Evolutionary conservation across 2,797 vertebrate genomes (phyloP).

Genomic region (Macropus fuliginosus): DNA sequence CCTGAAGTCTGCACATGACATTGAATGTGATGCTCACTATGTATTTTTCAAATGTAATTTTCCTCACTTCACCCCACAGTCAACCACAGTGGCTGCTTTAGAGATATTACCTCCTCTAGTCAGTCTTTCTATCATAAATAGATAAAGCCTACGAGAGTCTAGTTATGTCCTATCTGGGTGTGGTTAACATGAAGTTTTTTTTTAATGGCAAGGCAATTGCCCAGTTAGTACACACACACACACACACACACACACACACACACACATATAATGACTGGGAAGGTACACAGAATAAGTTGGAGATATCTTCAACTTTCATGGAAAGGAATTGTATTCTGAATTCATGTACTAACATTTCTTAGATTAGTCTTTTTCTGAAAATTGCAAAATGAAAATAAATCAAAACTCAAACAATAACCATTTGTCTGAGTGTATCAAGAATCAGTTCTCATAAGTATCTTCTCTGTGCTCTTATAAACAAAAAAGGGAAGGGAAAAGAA

Average conservation of each 20-base stretch:
- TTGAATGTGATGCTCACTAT: background rate
- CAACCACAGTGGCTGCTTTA: background rate
- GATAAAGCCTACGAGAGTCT: background rate
- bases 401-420: background rate
- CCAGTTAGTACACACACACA: no score
- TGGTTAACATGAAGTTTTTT: background rate
- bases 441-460: background rate
- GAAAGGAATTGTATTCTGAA: constrained; percentile 20
- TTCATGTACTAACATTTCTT: background rate
- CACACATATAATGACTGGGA: background rate
- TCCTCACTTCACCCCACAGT: background rate
- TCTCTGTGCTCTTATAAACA: background rate
- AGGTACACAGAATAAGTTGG: background rate
- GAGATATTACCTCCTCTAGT: background rate
- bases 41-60: background rate
- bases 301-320: constrained; percentile 19
- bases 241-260: no score
- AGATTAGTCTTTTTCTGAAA: background rate
- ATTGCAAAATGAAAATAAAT: constrained; percentile 7
- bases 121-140: background rate
- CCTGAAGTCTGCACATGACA: background rate
- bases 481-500: background rate
- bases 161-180: background rate
- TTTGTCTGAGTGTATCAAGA: background rate
- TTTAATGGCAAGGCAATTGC: background rate